These are phyloP conservation scores for Euura saliciscinereae DNA, from an alignment of 1,140 invertebrate genomes.

Conservation along the genomic window DNA sequence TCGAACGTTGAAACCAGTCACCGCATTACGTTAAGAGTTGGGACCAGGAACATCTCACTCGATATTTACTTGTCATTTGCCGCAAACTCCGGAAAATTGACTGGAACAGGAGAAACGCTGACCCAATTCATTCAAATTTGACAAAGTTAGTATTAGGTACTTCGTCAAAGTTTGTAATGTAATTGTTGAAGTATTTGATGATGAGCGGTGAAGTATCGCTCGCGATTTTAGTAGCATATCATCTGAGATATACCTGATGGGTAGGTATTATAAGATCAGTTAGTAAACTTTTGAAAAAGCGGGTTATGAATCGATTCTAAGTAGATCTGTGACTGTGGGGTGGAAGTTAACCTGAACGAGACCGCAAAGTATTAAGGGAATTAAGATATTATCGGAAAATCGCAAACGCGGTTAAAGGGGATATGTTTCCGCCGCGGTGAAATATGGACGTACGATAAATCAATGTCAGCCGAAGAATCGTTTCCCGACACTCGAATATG, in stretches of 20 bases:
- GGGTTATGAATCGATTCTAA: not conserved
- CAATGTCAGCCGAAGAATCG: not conserved
- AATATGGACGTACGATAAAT: not conserved
- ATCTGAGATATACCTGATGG: too few species aligned
- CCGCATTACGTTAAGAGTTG: constrained; percentile 14
- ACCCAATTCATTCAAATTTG: too few species aligned
- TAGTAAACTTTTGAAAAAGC: too few species aligned
- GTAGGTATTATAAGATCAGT: too few species aligned
- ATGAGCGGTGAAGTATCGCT: too few species aligned
- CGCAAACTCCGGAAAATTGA: not conserved
- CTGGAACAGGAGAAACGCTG: not conserved
- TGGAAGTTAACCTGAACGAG: not conserved
- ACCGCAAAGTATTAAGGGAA: not conserved
- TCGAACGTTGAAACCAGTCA: constrained; percentile 8
- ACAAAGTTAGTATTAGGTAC: too few species aligned
- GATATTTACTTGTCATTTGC: not conserved
- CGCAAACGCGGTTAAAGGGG: not conserved
- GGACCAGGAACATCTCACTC: not conserved
- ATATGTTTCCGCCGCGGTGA: not conserved
- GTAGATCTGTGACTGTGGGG: not conserved
- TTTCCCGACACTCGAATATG: not conserved
- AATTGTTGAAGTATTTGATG: too few species aligned
- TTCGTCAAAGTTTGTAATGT: too few species aligned
- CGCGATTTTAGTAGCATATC: too few species aligned
- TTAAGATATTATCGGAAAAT: not conserved